phyloP scores from a whole-genome alignment of 2,888 invertebrate genomes.

The Cynaeus angustus region DNA sequence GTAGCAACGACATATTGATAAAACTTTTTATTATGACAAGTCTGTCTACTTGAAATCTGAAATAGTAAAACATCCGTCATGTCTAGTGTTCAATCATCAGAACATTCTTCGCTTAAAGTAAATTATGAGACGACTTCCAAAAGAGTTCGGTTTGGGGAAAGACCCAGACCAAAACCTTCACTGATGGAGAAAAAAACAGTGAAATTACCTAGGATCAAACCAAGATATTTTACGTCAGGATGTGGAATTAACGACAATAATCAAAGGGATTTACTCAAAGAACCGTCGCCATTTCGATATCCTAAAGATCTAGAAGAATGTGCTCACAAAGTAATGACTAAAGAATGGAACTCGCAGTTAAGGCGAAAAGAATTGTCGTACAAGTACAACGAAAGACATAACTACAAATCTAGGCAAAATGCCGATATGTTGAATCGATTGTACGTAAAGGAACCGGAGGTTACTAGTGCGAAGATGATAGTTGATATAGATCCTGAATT shows the following conservation, averaged over 20 bases:
- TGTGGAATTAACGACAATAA: conserved; percentile 59
- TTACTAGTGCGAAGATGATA: conserved; percentile 74
- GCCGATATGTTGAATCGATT: conserved; percentile 76
- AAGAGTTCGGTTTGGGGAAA: conserved; percentile 15
- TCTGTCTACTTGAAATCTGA: conserved; percentile 3
- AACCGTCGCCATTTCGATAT: conserved; percentile 70
- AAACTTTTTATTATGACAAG: conserved; percentile 25
- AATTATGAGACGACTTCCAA: conserved; percentile 31
- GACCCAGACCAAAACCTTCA: conserved; percentile 1
- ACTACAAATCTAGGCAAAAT: conserved; percentile 64
- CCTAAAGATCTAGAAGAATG: conserved; percentile 70
- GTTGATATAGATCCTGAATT: conserved; percentile 80
- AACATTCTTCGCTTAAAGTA: conserved; percentile 30
- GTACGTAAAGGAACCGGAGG: conserved; percentile 74
- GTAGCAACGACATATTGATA: conserved; percentile 30
- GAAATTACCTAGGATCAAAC: conserved; percentile 45
- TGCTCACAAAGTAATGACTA: conserved; percentile 70
- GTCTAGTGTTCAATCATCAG: not conserved
- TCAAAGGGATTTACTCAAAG: conserved; percentile 65
- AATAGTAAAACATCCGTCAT: conserved; percentile 4
- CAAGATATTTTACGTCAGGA: conserved; percentile 64
- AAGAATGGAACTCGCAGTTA: conserved; percentile 65
- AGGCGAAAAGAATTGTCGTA: conserved; percentile 63
- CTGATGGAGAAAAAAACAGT: conserved; percentile 2
- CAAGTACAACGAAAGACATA: conserved; percentile 65